Base-by-base conservation (phyloP, 2,888 invertebrate species). In the Limnephilus lunatus region DNA sequence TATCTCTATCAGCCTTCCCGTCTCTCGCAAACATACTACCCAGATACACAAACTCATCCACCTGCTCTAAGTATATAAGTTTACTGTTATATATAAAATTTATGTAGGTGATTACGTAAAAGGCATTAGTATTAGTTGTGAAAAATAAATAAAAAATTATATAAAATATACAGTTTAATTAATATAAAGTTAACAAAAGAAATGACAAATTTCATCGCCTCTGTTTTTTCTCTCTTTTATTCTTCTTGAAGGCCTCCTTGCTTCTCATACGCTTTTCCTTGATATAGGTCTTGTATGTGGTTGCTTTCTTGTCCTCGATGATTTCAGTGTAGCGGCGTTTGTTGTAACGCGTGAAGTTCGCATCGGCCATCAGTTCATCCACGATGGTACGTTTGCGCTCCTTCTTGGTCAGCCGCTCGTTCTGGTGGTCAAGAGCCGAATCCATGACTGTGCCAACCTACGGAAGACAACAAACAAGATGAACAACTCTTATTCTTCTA, bases 311-410 rank as follows among this genome's bases (percentile, higher is more conserved):
- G 86, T 97, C 97, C 92, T 97, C 97, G 80, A 98, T 96, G 80
- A 98, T 97, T 94, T 98, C 97, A 93, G 97, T 97, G 94, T 97
- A 98, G 95, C 98, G 98, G 94, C 97, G 97, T 94, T 98, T 98
- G 94, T 98, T 98, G 94, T 97, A 98, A 94, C 97, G 97, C 93
- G 97, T 97, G 95, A 99, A 98, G 94, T 98, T 97, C 0, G 98
- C 98, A 96, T 99, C 98, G 0, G 98, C 98, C 94, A 99, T 95
- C 3, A 99, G 96, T 94, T 99, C 99, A 94, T 99, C 99, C 0
- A 99, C 99, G 94, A 99, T 96, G 0, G 99, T 98, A 92, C 97
- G 96, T 95, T 99, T 99, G 44, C 99, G 97, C 94, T 98, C 97
- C 94, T 98, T 99, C 94, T 98, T 98, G 0, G 98, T 98, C 92